phyloP scores from a whole-genome alignment of 2,113 vertebrate genomes.

The Panthera uncia region DNA sequence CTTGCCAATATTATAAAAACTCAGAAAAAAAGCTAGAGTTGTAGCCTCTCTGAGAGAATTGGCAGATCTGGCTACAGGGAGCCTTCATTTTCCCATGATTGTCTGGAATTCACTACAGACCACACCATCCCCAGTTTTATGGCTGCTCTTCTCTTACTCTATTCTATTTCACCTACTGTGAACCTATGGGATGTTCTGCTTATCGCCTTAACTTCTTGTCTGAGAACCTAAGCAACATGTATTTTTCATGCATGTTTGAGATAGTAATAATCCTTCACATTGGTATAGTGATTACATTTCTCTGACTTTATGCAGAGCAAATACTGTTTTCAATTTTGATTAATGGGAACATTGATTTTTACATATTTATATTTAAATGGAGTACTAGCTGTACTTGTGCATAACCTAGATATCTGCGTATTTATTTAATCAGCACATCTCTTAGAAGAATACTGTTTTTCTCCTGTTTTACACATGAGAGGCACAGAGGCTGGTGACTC shows the following conservation, averaged over 20 bases:
- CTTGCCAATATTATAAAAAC: background rate
- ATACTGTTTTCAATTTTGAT: background rate
- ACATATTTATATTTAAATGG: background rate
- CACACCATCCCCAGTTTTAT: background rate
- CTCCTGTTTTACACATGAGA: background rate
- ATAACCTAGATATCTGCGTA: background rate
- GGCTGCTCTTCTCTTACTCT: background rate
- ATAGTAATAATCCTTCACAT: background rate
- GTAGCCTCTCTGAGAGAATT: background rate
- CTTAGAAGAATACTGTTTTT: background rate
- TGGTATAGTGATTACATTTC: background rate
- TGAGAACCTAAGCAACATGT: background rate
- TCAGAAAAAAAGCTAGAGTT: background rate
- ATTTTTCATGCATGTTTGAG: background rate
- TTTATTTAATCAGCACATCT: background rate
- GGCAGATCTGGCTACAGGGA: background rate
- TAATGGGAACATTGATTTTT: background rate
- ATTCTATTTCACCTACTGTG: background rate
- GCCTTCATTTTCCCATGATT: background rate
- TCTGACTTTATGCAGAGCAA: background rate
- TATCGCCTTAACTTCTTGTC: background rate
- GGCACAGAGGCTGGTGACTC: background rate
- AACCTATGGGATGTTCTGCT: background rate
- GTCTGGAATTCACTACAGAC: background rate
- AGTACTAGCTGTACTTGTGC: accelerated